phyloP scores from a whole-genome alignment of 2,888 invertebrate species.

The Machimus atricapillus region DNA sequence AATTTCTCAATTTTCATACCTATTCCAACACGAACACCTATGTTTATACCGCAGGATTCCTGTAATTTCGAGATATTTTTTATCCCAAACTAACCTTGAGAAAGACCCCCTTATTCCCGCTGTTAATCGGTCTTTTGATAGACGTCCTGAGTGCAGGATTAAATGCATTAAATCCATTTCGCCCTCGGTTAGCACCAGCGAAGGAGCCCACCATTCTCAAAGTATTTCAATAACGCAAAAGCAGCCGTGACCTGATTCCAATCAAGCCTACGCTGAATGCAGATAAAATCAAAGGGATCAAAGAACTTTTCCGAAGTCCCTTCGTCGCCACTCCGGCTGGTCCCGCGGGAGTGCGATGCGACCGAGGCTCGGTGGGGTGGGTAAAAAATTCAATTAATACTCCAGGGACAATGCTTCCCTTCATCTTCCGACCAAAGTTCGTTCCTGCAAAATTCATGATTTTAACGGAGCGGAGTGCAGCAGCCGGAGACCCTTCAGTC shows the following conservation, averaged over 20 bases:
- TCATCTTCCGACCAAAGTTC: not conserved
- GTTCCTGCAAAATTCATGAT: not conserved
- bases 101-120: not conserved
- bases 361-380: not conserved
- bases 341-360: not conserved
- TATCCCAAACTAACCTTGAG: not conserved
- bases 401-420: not conserved
- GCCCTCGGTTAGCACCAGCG: not conserved
- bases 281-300: constrained; percentile 16
- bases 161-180: not conserved
- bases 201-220: not conserved
- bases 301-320: not conserved
- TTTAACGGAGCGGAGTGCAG: not conserved
- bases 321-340: not conserved
- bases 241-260: not conserved
- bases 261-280: constrained; percentile 8
- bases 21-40: not conserved
- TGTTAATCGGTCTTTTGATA: not conserved
- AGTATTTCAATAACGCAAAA: not conserved
- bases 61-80: not conserved
- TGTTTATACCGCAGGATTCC: not conserved
- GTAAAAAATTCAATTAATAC: constrained; percentile 11
- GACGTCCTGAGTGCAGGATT: not conserved
- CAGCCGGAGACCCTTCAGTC: not conserved
- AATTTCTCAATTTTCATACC: not conserved